Evolutionary conservation across 2,888 invertebrate genomes (phyloP).

Genomic region (Rhagophthalmus giganteus): DNA sequence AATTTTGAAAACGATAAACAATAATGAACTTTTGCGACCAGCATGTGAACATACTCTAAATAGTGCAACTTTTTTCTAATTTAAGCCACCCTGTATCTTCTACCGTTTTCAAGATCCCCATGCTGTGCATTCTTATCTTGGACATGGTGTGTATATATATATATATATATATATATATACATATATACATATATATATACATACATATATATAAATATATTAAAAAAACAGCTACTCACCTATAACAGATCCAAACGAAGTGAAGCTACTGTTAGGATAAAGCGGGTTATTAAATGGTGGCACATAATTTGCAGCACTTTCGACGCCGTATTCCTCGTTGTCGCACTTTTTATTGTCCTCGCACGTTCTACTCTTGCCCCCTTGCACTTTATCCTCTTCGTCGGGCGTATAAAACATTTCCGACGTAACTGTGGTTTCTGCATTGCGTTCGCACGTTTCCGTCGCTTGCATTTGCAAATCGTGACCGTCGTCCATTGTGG

Average conservation of each 20-base stretch:
- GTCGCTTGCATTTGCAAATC: neutral
- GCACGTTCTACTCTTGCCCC: slow-evolving; percentile 22
- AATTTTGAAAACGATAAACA: no score
- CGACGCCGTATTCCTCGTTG: slow-evolving; percentile 37
- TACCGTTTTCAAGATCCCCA: no score
- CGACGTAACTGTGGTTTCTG: slow-evolving; percentile 22
- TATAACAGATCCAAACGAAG: slow-evolving; percentile 50
- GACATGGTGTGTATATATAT: no score
- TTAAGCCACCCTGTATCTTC: no score
- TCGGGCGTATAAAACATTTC: slow-evolving; percentile 52
- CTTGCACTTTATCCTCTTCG: slow-evolving; percentile 47
- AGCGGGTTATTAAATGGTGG: slow-evolving; percentile 56
- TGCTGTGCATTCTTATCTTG: no score
- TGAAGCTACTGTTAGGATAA: slow-evolving; percentile 53
- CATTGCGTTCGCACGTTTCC: neutral
- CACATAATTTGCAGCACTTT: slow-evolving; percentile 48
- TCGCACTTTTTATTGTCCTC: slow-evolving; percentile 19
- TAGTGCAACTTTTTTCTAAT: no score
- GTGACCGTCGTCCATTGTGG: neutral
- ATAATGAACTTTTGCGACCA: no score
- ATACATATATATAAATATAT: neutral
- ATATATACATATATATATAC: no score
- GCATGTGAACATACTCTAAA: no score
- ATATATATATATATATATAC: no score
- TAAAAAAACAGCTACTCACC: slow-evolving; percentile 37